Conservation (phyloP, 2,888 invertebrate genomes). For the Leucophora obtusa region DNA sequence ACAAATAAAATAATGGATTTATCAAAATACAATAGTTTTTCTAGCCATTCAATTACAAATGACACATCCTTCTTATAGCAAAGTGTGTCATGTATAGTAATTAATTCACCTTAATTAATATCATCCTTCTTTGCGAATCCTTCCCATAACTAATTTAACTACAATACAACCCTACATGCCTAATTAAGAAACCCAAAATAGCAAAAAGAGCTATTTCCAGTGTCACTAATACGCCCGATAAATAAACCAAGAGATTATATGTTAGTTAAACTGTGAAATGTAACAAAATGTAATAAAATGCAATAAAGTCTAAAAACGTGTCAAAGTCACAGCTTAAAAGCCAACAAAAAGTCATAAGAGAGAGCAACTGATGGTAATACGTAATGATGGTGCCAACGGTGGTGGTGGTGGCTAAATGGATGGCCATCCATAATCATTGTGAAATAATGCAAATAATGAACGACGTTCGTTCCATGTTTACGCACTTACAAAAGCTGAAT, state of each 20-base stretch:
- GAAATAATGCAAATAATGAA: constrained; percentile 63
- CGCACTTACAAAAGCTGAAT: constrained; percentile 50
- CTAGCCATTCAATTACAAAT: background rate
- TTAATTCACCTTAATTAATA: background rate
- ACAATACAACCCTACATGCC: constrained; percentile 28
- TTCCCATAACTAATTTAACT: background rate
- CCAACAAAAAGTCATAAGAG: constrained; percentile 56
- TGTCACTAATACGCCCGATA: constrained; percentile 34
- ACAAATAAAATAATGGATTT: no score
- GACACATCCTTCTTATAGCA: background rate
- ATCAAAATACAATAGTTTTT: no score
- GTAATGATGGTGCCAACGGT: background rate
- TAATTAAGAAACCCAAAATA: constrained; percentile 43
- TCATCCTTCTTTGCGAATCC: background rate
- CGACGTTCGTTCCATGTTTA: constrained; percentile 63
- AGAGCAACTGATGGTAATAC: background rate
- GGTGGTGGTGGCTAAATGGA: constrained; percentile 8
- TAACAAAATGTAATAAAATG: constrained; percentile 73
- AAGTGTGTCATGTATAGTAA: background rate
- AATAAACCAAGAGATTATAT: constrained; percentile 46
- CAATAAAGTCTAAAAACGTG: constrained; percentile 76
- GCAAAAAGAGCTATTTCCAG: constrained; percentile 40
- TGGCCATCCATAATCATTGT: constrained; percentile 49
- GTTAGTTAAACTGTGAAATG: constrained; percentile 64
- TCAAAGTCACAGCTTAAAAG: constrained; percentile 76